Percentiles rank a stretch among this genome's conserved stretches.
Evolutionary conservation across 2,888 invertebrate species (phyloP).

Genomic region (Carcina quercana): DNA sequence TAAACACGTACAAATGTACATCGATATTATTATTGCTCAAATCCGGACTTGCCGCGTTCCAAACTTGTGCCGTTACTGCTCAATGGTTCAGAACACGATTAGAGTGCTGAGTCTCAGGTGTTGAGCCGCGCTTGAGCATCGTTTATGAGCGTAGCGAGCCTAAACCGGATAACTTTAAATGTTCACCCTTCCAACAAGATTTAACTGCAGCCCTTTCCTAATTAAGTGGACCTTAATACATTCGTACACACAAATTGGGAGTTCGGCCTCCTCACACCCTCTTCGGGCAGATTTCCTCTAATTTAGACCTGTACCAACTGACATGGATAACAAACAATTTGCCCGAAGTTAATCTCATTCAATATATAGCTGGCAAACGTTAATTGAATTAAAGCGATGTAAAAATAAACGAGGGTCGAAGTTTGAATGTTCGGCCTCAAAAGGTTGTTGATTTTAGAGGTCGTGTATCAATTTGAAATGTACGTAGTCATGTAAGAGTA

Average conservation of each 20-base stretch:
- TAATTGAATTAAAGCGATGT: too few species aligned
- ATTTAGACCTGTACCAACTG: constrained; percentile 1
- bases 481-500: too few species aligned
- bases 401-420: too few species aligned
- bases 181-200: constrained; percentile 30
- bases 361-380: not conserved
- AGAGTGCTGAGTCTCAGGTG: constrained; percentile 6
- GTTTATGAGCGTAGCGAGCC: constrained; percentile 16
- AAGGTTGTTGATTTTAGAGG: too few species aligned
- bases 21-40: too few species aligned
- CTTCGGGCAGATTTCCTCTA: constrained; percentile 5
- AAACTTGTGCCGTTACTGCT: not conserved
- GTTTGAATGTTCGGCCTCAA: too few species aligned
- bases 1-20: too few species aligned
- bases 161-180: constrained; percentile 27
- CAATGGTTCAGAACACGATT: constrained; percentile 3
- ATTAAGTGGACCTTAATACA: constrained; percentile 37
- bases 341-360: not conserved
- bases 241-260: constrained; percentile 7
- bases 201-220: constrained; percentile 35
- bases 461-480: too few species aligned
- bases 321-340: not conserved
- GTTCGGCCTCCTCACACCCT: not conserved
- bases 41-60: not conserved
- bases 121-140: constrained; percentile 17